Evolutionary conservation across 2,113 vertebrate species (phyloP), one percentile per base, ranked within the genome.

Genomic region (Sakesphorus luctuosus): DNA sequence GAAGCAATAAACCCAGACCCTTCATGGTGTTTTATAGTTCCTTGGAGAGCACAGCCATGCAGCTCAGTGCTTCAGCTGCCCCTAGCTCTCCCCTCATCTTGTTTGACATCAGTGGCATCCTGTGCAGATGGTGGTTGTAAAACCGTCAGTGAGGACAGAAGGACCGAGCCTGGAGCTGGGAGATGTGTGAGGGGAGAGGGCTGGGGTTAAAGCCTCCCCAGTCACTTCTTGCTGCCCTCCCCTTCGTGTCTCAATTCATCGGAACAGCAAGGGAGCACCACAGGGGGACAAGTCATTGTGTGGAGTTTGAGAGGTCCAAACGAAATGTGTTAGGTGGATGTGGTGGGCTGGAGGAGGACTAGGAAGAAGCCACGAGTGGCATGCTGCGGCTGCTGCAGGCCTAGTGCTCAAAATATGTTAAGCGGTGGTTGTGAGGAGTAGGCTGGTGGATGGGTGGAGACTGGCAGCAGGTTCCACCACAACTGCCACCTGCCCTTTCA

Each of bases 231-330:
- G 52, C 47, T 78, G 26, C 61, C 19, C 9, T 61, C 3, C 19
- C 15, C 5, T 71, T 77, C 47, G 43, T 53, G 40, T 55, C 46
- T 71, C 49, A 68, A 53, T 55, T 78, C 29, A 47, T 3, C 26
- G 23, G 43, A 65, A 36, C 11, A 72, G n/a, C 13, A 47, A 36
- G 25, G 0, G 1, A 69, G 15, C 0, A 0, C 16, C 12, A 4
- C 21, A 1, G 6, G 9, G 50, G n/a, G 10, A 55, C 38, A 17
- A 43, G 61, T 46, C 1, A 0, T 15, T 0, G 1, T 35, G 13
- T 59, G 29, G 36, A 43, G 58, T 58, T 67, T 26, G 49, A 40
- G 38, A 74, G 13, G 9, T 31, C 38, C 21, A 13, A 26, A 67
- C 65, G 44, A 62, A 33, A 66, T 3, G 9, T 7, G 31, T 63